Conservation (phyloP, 2,888 invertebrate species). For the Drosophila parthenogenetica region DNA sequence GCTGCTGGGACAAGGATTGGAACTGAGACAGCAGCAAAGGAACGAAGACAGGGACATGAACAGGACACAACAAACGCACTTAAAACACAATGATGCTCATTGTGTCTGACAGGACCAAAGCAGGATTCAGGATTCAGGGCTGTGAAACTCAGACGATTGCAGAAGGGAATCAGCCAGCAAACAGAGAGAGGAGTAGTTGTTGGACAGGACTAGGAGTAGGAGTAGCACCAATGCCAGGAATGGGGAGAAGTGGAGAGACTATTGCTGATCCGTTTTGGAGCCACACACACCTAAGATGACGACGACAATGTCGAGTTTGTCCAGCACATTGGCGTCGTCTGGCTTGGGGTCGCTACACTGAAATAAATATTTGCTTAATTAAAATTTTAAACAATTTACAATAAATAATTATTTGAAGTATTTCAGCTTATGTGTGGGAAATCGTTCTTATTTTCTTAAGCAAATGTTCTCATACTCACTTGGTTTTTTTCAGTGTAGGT, state of each 20-base stretch:
- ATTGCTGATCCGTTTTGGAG: constrained; percentile 63
- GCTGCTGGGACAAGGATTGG: neutral
- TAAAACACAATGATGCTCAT: constrained; percentile 81
- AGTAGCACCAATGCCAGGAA: too few species aligned
- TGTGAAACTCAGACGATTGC: constrained; percentile 23
- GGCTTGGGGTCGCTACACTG: constrained; percentile 21
- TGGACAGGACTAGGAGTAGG: neutral
- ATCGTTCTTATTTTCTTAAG: too few species aligned
- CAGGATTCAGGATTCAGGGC: constrained; percentile 12
- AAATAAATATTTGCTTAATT: too few species aligned
- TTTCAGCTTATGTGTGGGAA: too few species aligned
- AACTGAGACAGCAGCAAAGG: neutral
- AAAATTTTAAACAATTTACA: too few species aligned
- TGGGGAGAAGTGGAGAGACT: constrained; percentile 13
- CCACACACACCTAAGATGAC: constrained; percentile 72
- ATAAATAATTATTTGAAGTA: too few species aligned
- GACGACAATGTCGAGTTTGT: constrained; percentile 42
- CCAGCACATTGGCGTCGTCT: constrained; percentile 68
- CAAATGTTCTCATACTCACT: too few species aligned
- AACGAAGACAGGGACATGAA: constrained; percentile 34
- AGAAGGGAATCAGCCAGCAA: constrained; percentile 7
- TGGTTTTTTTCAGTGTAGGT: neutral
- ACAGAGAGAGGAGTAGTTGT: neutral
- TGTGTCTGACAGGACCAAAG: constrained; percentile 71
- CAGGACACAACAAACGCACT: constrained; percentile 78